Conservation (phyloP, 2,797 vertebrate genomes). For the Eulemur mongoz region DNA sequence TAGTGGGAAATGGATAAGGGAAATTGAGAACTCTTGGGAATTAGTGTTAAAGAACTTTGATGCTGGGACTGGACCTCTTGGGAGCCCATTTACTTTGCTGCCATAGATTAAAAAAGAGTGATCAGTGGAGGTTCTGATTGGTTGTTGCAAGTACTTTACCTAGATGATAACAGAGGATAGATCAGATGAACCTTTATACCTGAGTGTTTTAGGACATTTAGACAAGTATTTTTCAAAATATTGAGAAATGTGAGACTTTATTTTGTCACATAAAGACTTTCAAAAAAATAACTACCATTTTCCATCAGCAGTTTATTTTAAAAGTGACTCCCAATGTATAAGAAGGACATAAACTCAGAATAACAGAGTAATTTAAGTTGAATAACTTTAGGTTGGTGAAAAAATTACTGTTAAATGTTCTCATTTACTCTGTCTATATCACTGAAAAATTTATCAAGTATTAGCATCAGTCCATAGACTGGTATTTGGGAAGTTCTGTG, state of each 20-base stretch:
- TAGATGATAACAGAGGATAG: background rate
- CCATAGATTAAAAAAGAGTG: conserved; percentile 25
- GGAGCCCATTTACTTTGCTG: conserved; percentile 34
- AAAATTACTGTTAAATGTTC: conserved; percentile 20
- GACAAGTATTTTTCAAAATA: background rate
- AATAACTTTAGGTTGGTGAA: conserved; percentile 10
- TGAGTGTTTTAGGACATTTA: conserved; percentile 16
- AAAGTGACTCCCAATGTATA: background rate
- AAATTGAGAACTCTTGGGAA: conserved; percentile 15
- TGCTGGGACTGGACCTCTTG: background rate
- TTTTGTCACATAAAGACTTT: conserved; percentile 22
- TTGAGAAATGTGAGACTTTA: conserved; percentile 3
- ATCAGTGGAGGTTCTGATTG: background rate
- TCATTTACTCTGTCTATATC: background rate
- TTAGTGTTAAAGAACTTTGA: background rate
- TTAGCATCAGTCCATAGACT: background rate
- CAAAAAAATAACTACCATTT: conserved; percentile 35
- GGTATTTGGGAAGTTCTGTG: background rate
- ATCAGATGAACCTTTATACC: background rate
- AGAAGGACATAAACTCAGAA: conserved; percentile 30
- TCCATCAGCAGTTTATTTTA: conserved; percentile 27
- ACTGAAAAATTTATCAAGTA: background rate
- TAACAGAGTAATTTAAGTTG: conserved; percentile 14
- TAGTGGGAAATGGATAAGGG: conserved; percentile 28
- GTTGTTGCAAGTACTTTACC: background rate